Evolutionary conservation across 1,140 invertebrate species (phyloP).

Genomic region (Cotesia glomerata): DNA sequence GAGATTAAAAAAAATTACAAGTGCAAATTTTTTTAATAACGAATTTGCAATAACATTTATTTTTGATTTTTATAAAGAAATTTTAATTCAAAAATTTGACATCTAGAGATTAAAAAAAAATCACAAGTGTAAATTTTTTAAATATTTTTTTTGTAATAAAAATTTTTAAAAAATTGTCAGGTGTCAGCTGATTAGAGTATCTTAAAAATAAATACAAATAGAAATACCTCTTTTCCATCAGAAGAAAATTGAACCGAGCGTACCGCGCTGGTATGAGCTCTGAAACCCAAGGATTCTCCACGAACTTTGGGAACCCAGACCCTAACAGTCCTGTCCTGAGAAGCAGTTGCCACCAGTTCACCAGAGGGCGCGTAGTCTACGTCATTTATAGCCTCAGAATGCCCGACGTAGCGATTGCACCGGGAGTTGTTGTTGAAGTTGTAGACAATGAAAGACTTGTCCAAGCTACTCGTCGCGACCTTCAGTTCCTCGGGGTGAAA

Average conservation of each 20-base stretch:
- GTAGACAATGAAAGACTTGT: conserved; percentile 83
- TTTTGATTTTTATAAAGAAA: no score
- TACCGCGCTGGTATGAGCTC: conserved; percentile 79
- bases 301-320: conserved; percentile 85
- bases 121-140: no score
- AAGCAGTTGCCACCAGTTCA: conserved; percentile 81
- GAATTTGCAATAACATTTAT: no score
- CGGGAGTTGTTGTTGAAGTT: conserved; percentile 69
- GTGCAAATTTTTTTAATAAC: conserved; percentile 3
- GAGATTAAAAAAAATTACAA: no score
- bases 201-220: conserved; percentile 18
- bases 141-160: no score
- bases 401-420: conserved; percentile 72
- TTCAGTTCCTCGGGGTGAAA: conserved; percentile 79
- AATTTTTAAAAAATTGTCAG: background rate
- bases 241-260: conserved; percentile 81
- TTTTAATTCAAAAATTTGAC: no score
- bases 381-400: conserved; percentile 69
- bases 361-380: conserved; percentile 82
- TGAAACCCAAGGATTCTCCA: conserved; percentile 78
- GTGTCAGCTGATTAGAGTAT: no score
- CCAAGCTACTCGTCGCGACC: conserved; percentile 78
- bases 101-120: background rate
- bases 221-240: conserved; percentile 71
- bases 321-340: conserved; percentile 81